Evolutionary conservation across 2,888 invertebrate genomes (phyloP).

Genomic region (Drepanosiphum platanoidis): DNA sequence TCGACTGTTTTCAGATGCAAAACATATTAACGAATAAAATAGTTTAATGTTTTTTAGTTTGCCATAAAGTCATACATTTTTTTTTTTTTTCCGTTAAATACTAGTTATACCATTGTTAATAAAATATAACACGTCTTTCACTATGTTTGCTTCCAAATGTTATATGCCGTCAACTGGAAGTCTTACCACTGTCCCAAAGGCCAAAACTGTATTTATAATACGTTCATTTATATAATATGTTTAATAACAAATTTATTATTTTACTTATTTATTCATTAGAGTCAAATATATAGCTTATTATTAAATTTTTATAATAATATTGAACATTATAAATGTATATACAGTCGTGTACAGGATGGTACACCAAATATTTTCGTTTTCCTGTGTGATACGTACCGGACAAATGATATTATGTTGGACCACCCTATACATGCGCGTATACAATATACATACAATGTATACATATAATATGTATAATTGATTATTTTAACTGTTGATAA

Average conservation of each 20-base stretch:
- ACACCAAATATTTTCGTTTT: neutral
- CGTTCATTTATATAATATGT: too few species aligned
- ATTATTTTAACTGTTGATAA: conserved; percentile 36
- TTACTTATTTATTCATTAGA: conserved; percentile 31
- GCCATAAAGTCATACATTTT: neutral
- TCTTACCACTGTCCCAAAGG: neutral
- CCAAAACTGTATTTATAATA: conserved; percentile 1
- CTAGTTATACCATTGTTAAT: neutral
- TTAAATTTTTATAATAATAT: conserved; percentile 32
- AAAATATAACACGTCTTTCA: neutral
- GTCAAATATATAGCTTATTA: conserved; percentile 36
- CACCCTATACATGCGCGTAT: neutral
- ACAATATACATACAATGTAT: conserved; percentile 6
- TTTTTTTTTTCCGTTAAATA: neutral
- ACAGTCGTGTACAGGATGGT: neutral
- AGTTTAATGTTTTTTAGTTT: neutral
- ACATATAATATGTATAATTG: conserved; percentile 3
- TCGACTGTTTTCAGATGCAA: neutral
- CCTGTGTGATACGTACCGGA: neutral
- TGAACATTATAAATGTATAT: conserved; percentile 28
- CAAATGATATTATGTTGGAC: neutral
- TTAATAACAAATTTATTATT: too few species aligned
- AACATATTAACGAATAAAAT: neutral
- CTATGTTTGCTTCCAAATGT: neutral
- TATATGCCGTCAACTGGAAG: neutral